phyloP scores from a whole-genome alignment of 2,888 invertebrate genomes.

The Ennomos quercinarius region DNA sequence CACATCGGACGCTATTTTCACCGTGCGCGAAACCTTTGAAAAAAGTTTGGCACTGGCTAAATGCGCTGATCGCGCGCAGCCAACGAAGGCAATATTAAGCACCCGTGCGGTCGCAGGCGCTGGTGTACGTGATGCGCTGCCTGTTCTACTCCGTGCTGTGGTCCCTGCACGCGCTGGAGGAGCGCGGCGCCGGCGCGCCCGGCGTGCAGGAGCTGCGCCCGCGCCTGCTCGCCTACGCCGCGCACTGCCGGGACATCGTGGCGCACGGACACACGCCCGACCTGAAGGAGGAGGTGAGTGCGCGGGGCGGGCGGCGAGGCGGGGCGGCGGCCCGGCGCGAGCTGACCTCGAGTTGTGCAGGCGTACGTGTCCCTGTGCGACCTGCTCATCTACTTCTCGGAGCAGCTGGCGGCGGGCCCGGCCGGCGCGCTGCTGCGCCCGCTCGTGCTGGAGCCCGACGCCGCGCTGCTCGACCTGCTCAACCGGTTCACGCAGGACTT shows the following conservation, averaged over 20 bases:
- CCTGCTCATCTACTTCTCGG: slow-evolving; percentile 96
- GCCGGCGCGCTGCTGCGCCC: slow-evolving; percentile 72
- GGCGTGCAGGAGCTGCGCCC: slow-evolving; percentile 87
- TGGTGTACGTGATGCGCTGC: slow-evolving; percentile 87
- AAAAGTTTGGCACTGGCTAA: background rate
- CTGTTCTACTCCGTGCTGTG: slow-evolving; percentile 95
- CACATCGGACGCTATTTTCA: too few species aligned
- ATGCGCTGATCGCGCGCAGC: too few species aligned
- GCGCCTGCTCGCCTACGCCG: slow-evolving; percentile 91
- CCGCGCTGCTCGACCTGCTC: slow-evolving; percentile 91
- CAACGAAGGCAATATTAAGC: background rate
- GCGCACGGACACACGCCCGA: slow-evolving; percentile 66
- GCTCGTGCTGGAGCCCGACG: slow-evolving; percentile 93
- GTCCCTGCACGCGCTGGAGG: slow-evolving; percentile 94
- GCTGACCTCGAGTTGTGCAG: slow-evolving; percentile 64
- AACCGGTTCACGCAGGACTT: slow-evolving; percentile 96
- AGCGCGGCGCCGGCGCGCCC: slow-evolving; percentile 81
- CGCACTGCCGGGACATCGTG: slow-evolving; percentile 84
- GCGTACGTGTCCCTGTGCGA: slow-evolving; percentile 99
- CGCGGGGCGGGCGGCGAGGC: background rate
- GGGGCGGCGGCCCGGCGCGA: too few species aligned
- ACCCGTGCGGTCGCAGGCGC: slow-evolving; percentile 53
- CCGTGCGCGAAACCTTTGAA: too few species aligned
- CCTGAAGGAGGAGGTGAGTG: slow-evolving; percentile 89
- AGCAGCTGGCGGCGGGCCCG: slow-evolving; percentile 87